Conservation (phyloP, 1,140 invertebrate species). For the Tetranychus urticae region DNA sequence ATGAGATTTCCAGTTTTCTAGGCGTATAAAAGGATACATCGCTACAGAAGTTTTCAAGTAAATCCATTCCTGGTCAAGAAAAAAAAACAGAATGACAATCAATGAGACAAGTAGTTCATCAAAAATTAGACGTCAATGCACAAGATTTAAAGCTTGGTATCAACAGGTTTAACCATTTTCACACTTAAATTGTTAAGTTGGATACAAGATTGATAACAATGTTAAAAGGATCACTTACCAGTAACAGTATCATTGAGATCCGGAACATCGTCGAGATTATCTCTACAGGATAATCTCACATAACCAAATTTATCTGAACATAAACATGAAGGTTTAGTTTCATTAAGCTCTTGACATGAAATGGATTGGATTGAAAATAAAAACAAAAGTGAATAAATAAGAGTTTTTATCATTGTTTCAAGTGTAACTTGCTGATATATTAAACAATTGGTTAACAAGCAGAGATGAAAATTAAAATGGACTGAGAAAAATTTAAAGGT, state of each 20-base stretch:
- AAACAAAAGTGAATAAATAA: too few relatives aligned
- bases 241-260: background rate
- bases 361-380: too few relatives aligned
- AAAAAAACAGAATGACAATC: background rate
- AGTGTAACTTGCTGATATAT: too few relatives aligned
- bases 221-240: background rate
- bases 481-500: too few relatives aligned
- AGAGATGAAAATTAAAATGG: too few relatives aligned
- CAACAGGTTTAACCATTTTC: background rate
- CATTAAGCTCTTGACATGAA: background rate
- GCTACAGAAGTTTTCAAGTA: background rate
- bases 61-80: background rate
- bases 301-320: background rate
- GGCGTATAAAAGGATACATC: background rate
- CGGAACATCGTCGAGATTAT: background rate
- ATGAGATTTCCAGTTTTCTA: background rate
- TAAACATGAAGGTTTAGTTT: background rate
- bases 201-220: background rate
- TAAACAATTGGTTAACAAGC: too few relatives aligned
- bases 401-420: too few relatives aligned
- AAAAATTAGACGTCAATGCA: background rate
- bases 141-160: background rate
- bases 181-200: background rate
- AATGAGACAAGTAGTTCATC: background rate
- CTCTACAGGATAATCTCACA: background rate